Evolutionary conservation across 2,113 vertebrate species (phyloP).

Genomic region (Candoia aspera): DNA sequence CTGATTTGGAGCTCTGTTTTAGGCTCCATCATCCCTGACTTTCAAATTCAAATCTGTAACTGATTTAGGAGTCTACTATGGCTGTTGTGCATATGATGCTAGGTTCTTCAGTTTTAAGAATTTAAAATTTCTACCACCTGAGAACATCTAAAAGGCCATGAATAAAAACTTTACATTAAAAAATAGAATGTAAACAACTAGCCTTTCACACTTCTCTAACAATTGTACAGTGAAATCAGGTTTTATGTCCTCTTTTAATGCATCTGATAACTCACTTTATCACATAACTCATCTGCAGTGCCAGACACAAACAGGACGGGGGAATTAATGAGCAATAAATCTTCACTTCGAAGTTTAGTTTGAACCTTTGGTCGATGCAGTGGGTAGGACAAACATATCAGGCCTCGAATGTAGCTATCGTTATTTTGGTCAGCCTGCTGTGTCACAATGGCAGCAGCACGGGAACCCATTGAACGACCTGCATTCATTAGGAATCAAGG

Average conservation of each 20-base stretch:
- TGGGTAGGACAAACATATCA: conserved; percentile 91
- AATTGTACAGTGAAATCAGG: background rate
- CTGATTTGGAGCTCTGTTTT: no score
- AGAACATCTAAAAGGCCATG: no score
- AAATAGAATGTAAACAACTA: background rate
- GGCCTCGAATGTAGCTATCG: conserved; percentile 77
- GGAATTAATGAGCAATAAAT: conserved; percentile 77
- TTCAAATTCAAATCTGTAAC: no score
- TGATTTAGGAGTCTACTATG: no score
- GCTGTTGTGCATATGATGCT: no score
- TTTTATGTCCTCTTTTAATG: background rate
- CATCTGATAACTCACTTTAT: conserved; percentile 75
- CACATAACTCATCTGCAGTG: conserved; percentile 90
- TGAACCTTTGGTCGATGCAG: conserved; percentile 84
- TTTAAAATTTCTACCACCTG: no score
- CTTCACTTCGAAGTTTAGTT: conserved; percentile 82
- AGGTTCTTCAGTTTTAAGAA: no score
- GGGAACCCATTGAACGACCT: conserved; percentile 93
- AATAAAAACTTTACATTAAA: no score
- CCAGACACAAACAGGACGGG: conserved; percentile 90
- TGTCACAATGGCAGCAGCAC: conserved; percentile 82
- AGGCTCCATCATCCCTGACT: no score
- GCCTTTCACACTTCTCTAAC: background rate
- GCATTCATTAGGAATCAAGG: conserved; percentile 45
- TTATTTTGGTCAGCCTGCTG: conserved; percentile 66